Evolutionary conservation across 2,888 invertebrate species (phyloP), one percentile per base, ranked within the genome.

Genomic region (Limenitis camilla): DNA sequence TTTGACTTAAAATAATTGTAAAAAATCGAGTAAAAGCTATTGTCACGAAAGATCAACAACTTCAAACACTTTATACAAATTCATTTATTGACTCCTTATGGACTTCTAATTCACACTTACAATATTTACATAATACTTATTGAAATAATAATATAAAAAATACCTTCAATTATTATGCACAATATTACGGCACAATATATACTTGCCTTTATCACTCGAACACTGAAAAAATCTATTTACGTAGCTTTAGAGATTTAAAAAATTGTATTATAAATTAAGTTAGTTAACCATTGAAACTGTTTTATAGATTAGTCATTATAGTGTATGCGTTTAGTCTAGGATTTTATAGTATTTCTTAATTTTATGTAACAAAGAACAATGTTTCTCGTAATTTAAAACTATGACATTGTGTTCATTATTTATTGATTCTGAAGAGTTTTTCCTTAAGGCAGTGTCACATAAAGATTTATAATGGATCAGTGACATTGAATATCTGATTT

Each of bases 331-430:
- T 46, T 56, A 53, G 50, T 27, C 47, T 47, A 53, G 46, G 43
- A 27, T 56, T 74, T 49, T 67, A 78, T 76, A 83, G 82, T 83
- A 83, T 82, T 84, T 74, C 69, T 72, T 62, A 52, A 56, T 69
- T 58, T 64, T 62, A 65, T 67, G 56, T 73, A 65, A 65, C 64
- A 65, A 66, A 61, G 51, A 66, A 65, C 63, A 62, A 59, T 63
- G 59, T 63, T 67, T 60, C 60, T 65, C 53, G 64, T 67, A 59
- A 61, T 67, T 72, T 70, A 68, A 71, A 67, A 66, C 59, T 69
- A 64, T 69, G 61, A 55, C 60, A 64, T 64, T 67, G 73, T 75
- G 76, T 76, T 75, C 73, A 69, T 78, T 76, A 79, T 73, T 80
- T 82, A 84, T 80, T 76, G 67, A 61, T 72, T 63, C 65, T 63